Evolutionary conservation across 2,888 invertebrate genomes (phyloP), one percentile per base, ranked within the genome.

Genomic region (Galerucella pusilla): DNA sequence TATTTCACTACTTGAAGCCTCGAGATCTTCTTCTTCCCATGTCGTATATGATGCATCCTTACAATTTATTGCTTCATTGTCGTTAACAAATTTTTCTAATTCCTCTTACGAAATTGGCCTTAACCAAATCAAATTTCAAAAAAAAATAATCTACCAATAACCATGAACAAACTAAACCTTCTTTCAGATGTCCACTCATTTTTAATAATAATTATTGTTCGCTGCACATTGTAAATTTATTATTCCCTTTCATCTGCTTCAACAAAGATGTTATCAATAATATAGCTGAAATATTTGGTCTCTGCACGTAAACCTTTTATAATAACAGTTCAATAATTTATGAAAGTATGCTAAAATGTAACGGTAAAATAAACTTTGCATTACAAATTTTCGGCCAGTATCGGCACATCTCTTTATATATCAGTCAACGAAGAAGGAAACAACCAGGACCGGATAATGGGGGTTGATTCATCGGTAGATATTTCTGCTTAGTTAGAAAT

Each of bases 311-410:
- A 65, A 70, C 45, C 57, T 72, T 65, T 70, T 46, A 49, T 73
- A 69, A 73, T 73, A 52, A 65, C 69, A 45, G 70, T 20, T 54
- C 63, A 61, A 69, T 61, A 69, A 60, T 73, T 60, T 69, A 75
- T 74, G 75, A 74, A 78, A 75, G 69, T 77, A 77, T 78, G 77
- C 75, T 69, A 69, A 75, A 67, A 67, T 45, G 52, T 74, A 79
- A 76, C 74, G 73, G 74, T 72, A 77, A 16, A 60, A 71, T 72
- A 65, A 60, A 71, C 68, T 73, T 77, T 76, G 74, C 76, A 76
- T 76, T 71, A 76, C 75, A 79, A 75, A 79, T 77, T 75, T 77
- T 73, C 68, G 66, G 74, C 59, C 25, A 54, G 69, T 25, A 69
- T 59, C 69, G 70, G 61, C 61, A 54, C 54, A 14, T 59, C 42